Conservation (phyloP, 2,888 invertebrate species). For the Eupeodes latifasciatus region DNA sequence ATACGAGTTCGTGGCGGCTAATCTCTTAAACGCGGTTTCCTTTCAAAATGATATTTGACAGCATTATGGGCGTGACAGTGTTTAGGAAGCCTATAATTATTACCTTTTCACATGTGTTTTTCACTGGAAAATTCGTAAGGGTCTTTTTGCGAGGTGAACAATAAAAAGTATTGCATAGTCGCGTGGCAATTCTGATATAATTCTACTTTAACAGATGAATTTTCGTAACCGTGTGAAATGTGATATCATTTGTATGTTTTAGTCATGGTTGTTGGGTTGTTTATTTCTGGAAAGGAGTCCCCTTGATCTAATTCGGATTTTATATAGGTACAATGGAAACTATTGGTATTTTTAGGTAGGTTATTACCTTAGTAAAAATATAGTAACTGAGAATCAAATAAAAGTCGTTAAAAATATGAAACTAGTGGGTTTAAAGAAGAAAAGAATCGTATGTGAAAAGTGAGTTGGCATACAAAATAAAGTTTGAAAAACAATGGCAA, state of each 20-base stretch:
- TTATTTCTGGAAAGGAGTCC: slow-evolving; percentile 6
- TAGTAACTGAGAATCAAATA: too few species aligned
- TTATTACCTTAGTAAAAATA: too few species aligned
- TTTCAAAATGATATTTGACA: slow-evolving; percentile 65
- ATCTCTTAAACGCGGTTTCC: slow-evolving; percentile 68
- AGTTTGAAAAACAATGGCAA: too few species aligned
- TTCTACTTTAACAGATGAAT: slow-evolving; percentile 27
- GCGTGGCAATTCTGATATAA: slow-evolving; percentile 81
- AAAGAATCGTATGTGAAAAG: too few species aligned
- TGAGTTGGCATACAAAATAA: too few species aligned
- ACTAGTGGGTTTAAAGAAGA: too few species aligned
- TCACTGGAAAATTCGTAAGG: slow-evolving; percentile 76
- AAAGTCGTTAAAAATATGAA: too few species aligned
- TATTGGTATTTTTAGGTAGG: neutral
- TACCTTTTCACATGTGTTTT: slow-evolving; percentile 75
- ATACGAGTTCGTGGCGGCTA: slow-evolving; percentile 51
- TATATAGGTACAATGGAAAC: neutral
- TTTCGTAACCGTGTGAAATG: slow-evolving; percentile 79
- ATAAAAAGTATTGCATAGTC: slow-evolving; percentile 79
- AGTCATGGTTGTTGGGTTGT: slow-evolving; percentile 79
- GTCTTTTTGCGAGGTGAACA: slow-evolving; percentile 50
- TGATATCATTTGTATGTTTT: slow-evolving; percentile 82
- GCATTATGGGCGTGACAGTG: slow-evolving; percentile 80
- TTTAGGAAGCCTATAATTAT: slow-evolving; percentile 81
- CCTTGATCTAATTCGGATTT: neutral